A percentile compares a stretch with the other conserved stretches of the same genome.
Evolutionary conservation across 2,113 vertebrate species (phyloP).

Genomic region (Podocnemis expansa): DNA sequence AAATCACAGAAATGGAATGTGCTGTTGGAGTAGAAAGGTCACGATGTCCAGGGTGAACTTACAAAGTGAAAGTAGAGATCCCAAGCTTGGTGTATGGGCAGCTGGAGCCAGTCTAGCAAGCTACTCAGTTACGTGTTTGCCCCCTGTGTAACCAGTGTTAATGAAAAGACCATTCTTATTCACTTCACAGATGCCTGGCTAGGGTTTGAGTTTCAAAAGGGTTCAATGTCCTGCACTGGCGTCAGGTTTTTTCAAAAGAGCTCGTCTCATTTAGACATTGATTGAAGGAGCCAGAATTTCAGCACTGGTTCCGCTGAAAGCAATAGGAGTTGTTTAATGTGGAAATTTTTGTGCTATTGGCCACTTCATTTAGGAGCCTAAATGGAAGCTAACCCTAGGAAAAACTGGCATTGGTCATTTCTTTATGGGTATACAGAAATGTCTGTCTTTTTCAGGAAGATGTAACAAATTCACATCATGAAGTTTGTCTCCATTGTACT

Average conservation of each 20-base stretch:
- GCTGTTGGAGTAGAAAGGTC: background rate
- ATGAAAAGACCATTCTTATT: background rate
- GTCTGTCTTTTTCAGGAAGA: background rate
- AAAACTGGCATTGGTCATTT: conserved; percentile 23
- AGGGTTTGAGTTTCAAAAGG: background rate
- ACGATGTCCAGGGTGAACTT: background rate
- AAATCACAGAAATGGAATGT: background rate
- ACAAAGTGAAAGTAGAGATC: background rate
- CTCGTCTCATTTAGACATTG: background rate
- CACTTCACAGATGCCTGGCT: background rate
- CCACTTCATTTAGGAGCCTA: background rate
- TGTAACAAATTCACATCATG: background rate
- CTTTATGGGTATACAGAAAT: background rate
- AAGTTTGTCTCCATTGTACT: background rate
- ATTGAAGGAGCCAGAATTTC: background rate
- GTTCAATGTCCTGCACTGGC: background rate
- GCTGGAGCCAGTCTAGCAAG: background rate
- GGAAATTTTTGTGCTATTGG: too few relatives aligned
- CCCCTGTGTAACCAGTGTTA: background rate
- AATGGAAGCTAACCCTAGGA: background rate
- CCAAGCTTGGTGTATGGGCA: background rate
- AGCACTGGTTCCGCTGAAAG: background rate
- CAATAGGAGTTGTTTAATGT: background rate
- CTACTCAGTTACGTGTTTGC: background rate
- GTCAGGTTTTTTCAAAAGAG: background rate